phyloP scores from a whole-genome alignment of 2,797 vertebrate species.

The Ispidina lecontei region DNA sequence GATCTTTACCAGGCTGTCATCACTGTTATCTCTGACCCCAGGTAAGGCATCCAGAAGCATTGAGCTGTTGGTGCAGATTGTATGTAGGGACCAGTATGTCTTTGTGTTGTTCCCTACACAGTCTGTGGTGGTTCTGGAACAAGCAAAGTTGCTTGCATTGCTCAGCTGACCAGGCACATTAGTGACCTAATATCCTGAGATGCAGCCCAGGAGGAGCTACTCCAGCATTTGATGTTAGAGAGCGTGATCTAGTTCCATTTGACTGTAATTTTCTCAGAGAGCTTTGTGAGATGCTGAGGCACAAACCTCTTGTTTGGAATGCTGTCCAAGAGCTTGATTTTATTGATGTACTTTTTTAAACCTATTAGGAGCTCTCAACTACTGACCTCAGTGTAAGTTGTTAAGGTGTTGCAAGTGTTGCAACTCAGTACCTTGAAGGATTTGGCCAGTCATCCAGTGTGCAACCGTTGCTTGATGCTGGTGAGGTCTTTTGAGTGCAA shows the following conservation, averaged over 20 bases:
- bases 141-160: neutral
- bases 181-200: neutral
- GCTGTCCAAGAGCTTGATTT: neutral
- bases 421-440: neutral
- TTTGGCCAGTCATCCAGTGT: neutral
- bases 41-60: slow-evolving; percentile 23
- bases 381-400: neutral
- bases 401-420: neutral
- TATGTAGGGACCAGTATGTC: neutral
- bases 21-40: slow-evolving; percentile 58
- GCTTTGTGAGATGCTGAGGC: neutral
- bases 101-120: neutral
- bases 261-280: neutral
- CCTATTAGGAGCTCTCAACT: neutral
- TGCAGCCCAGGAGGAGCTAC: neutral
- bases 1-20: slow-evolving; percentile 54
- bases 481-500: neutral
- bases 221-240: neutral
- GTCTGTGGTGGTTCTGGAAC: neutral
- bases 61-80: neutral
- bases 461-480: neutral
- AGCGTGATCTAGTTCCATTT: neutral
- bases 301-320: neutral
- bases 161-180: neutral
- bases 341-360: neutral